A percentile compares a stretch with the other conserved stretches of the same genome.
phyloP scores from a whole-genome alignment of 2,888 invertebrate genomes.

The Drepanosiphum platanoidis region DNA sequence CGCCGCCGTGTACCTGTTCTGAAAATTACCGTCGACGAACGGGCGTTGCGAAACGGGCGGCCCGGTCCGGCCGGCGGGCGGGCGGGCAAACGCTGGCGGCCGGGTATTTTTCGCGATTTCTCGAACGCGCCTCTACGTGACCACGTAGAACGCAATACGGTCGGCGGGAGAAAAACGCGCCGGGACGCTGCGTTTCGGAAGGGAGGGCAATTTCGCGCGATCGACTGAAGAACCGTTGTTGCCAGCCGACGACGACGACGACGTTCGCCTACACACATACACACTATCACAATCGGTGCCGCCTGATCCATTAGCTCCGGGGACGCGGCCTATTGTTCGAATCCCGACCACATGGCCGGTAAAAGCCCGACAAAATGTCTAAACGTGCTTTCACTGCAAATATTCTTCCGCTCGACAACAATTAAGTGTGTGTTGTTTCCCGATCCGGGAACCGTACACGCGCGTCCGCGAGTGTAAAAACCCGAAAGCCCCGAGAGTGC shows the following conservation, averaged over 20 bases:
- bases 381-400: background rate
- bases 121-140: background rate
- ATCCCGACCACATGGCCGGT: background rate
- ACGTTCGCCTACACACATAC: background rate
- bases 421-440: constrained; percentile 16
- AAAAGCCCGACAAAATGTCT: constrained; percentile 21
- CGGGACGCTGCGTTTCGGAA: too few species aligned
- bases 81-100: background rate
- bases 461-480: background rate
- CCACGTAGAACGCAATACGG: too few species aligned
- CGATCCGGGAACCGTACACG: background rate
- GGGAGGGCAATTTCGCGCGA: background rate
- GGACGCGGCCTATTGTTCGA: constrained; percentile 21
- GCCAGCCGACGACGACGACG: background rate
- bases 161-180: background rate
- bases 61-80: background rate
- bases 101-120: background rate
- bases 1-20: too few species aligned
- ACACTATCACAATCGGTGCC: background rate
- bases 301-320: constrained; percentile 40
- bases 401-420: background rate
- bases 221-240: background rate
- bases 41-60: background rate
- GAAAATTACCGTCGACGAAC: background rate
- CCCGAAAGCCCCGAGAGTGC: too few species aligned